Evolutionary conservation across 2,888 invertebrate genomes (phyloP).

Genomic region (Luperina nickerlii): DNA sequence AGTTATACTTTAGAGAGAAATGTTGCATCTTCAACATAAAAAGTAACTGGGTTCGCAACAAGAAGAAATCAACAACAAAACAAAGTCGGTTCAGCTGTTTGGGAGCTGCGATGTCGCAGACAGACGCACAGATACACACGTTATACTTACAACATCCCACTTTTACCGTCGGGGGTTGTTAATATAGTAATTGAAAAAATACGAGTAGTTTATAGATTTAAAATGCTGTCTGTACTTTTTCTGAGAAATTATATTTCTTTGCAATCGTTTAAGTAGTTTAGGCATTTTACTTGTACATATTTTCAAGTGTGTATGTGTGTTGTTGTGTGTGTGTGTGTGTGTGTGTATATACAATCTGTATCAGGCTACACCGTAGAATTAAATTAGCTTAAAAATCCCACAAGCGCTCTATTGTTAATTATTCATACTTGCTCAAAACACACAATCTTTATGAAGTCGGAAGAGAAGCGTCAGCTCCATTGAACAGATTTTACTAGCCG

Average conservation of each 20-base stretch:
- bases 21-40: background rate
- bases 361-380: background rate
- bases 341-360: background rate
- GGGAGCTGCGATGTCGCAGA: background rate
- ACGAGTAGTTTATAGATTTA: no score
- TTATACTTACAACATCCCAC: background rate
- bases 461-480: conserved; percentile 54
- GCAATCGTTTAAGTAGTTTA: background rate
- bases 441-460: conserved; percentile 43
- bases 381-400: no score
- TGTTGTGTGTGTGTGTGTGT: background rate
- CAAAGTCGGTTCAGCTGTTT: background rate
- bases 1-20: no score
- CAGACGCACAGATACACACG: background rate
- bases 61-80: background rate
- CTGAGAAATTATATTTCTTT: background rate
- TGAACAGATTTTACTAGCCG: conserved; percentile 64
- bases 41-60: background rate
- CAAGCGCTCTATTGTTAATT: conserved; percentile 24
- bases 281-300: background rate
- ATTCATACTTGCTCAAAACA: conserved; percentile 31
- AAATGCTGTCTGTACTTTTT: background rate
- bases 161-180: background rate
- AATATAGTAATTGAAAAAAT: background rate
- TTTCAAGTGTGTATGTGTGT: background rate